Conservation (phyloP, 2,888 invertebrate genomes). For the Acrobasis consociella region DNA sequence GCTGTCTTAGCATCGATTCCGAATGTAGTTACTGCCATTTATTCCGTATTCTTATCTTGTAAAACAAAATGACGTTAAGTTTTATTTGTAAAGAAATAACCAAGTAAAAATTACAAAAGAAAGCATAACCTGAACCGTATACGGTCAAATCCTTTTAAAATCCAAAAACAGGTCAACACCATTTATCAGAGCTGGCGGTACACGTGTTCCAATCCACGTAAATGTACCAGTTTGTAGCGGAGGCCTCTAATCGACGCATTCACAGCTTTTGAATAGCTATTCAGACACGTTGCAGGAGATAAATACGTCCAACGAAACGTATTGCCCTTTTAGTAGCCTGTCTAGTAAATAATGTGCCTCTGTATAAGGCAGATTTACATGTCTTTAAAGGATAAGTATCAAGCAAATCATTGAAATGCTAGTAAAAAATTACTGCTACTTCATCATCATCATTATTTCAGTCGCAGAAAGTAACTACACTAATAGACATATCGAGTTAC, state of each 20-base stretch:
- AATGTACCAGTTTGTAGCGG: slow-evolving; percentile 13
- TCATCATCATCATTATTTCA: too few relatives aligned
- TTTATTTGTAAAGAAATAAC: too few relatives aligned
- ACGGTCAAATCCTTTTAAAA: not conserved
- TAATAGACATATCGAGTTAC: too few relatives aligned
- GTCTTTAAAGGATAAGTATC: too few relatives aligned
- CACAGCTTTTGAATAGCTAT: slow-evolving; percentile 22
- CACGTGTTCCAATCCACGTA: slow-evolving; percentile 16
- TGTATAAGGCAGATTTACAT: too few relatives aligned
- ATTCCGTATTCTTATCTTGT: too few relatives aligned
- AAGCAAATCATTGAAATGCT: too few relatives aligned
- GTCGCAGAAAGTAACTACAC: too few relatives aligned
- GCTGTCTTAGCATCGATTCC: too few relatives aligned
- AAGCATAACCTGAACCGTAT: not conserved
- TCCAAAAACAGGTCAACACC: slow-evolving; percentile 2
- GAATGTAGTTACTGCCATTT: too few relatives aligned
- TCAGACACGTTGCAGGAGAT: slow-evolving; percentile 20
- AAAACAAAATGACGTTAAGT: too few relatives aligned
- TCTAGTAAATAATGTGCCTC: slow-evolving; percentile 15
- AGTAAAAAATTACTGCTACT: too few relatives aligned
- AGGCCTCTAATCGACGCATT: slow-evolving; percentile 17
- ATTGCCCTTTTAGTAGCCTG: slow-evolving; percentile 18
- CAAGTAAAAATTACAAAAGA: not conserved
- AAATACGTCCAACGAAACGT: slow-evolving; percentile 19
- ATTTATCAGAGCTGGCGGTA: slow-evolving; percentile 1